Evolutionary conservation across 2,888 invertebrate genomes (phyloP), one percentile per base, ranked within the genome.

Genomic region (Protonemura montana): DNA sequence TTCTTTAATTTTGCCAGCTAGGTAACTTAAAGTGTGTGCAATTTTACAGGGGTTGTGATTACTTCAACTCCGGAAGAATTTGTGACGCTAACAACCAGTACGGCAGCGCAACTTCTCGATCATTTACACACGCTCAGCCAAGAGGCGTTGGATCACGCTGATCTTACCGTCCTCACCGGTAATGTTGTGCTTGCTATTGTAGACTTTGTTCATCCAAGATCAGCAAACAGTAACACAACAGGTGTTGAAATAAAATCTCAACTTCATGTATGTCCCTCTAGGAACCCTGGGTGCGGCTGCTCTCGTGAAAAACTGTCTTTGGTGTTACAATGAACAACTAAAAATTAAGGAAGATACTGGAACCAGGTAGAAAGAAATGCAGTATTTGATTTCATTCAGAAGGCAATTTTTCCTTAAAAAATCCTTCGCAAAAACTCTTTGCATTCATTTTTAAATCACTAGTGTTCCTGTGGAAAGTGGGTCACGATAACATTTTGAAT

Each of bases 111-210:
- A 88, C 91, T 97, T 16, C 90, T 95, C 89, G 96, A 96, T 89
- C 97, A 97, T 90, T 93, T 97, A 0, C 96, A 97, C 90, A 93
- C 95, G 76, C 90, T 97, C 10, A 96, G 95, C 0, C 97, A 97
- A 91, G 97, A 97, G 90, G 96, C 97, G 0, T 90, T 97, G 25
- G 97, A 97, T 91, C 97, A 97, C 89, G 97, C 97, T 0, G 97
- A 97, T 90, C 91, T 97, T 25, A 95, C 96, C 0, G 96, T 96
- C 21, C 90, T 89, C 80, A 89, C 88, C 0, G 84, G 81, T 82
- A 84, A 85, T 41, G 7, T 85, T 83, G 25, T 3, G 41, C 13
- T 30, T 30, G 26, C 10, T 83, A 1, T 30, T 76, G 28, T 29
- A n/a, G 35, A 35, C 35, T 35, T 35, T 6, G 10, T 35, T 6